Evolutionary conservation across 2,113 vertebrate genomes (phyloP), one percentile per base, ranked within the genome.

Genomic region (Scomber japonicus): DNA sequence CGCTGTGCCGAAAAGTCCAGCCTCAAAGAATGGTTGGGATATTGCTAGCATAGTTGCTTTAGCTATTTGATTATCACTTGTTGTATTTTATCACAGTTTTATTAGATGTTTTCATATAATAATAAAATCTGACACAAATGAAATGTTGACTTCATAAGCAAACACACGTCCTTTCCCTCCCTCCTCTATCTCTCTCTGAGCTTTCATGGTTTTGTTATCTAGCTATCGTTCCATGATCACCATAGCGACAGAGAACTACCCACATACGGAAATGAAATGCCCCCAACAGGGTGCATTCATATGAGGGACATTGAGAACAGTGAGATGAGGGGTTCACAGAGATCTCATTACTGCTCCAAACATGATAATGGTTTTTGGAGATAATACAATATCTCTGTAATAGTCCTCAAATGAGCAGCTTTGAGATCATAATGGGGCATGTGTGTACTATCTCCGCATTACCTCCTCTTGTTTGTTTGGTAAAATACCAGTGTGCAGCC

Each of bases 201-300:
- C 15, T 35, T 66, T n/a, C 51, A 44, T 27, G 4, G 3, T 21
- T 57, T 50, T 68, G 13, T 48, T 59, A 46, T 45, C 24, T 59
- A 5, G 61, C 44, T 72, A 51, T 11, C 14, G 64, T n/a, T 48
- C 7, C 35, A 40, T 40, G 49, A 54, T 81, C 40, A 35, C 56
- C 69, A 57, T 80, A 73, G 75, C 59, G 78, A 88, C 79, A 57
- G 60, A 65, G 78, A 61, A 19, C 35, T 72, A 48, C 17, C 54
- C 49, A 54, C 46, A 71, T 46, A 72, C 73, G 66, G 70, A 61
- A 71, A 51, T 79, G 54, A 19, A 66, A 35, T 27, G 27, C 4
- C 21, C 66, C 51, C 50, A 24, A 44, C 48, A 55, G 11, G 16
- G 72, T 31, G 48, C 10, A 67, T 21, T 3, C 53, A 19, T 27